phyloP scores from a whole-genome alignment of 2,888 invertebrate species.

The Cryptocephalus moraei region DNA sequence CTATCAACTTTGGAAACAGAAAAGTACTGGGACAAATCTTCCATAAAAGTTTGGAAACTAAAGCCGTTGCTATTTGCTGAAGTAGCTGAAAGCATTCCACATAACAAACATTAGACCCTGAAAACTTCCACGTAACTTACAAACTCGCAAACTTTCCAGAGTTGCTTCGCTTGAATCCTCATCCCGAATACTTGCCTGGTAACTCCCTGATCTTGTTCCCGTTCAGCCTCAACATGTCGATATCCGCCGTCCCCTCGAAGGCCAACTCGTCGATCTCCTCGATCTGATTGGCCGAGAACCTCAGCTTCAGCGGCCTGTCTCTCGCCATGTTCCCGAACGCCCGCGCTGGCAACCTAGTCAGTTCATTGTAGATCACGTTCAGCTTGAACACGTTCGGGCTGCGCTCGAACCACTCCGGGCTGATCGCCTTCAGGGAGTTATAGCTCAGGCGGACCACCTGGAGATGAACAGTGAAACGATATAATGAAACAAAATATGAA shows the following conservation, averaged over 20 bases:
- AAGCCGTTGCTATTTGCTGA: too few species aligned
- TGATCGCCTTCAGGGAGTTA: slow-evolving; percentile 23
- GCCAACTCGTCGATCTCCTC: slow-evolving; percentile 20
- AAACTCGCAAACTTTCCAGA: too few species aligned
- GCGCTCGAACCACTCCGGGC: slow-evolving; percentile 25
- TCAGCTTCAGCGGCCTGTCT: slow-evolving; percentile 20
- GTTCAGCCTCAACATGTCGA: slow-evolving; percentile 22
- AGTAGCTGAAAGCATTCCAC: too few species aligned
- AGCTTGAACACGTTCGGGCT: slow-evolving; percentile 26
- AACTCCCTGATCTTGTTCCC: slow-evolving; percentile 20
- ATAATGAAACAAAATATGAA: too few species aligned
- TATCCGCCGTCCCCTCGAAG: slow-evolving; percentile 15
- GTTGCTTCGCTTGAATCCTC: too few species aligned
- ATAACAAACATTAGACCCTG: too few species aligned
- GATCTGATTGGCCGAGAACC: slow-evolving; percentile 26
- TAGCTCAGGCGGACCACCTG: slow-evolving; percentile 21
- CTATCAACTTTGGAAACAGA: too few species aligned
- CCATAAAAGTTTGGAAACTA: too few species aligned
- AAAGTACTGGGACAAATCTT: too few species aligned
- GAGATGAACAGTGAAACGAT: too few species aligned
- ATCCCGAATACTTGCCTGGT: not conserved
- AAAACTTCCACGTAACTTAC: too few species aligned
- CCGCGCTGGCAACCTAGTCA: slow-evolving; percentile 19
- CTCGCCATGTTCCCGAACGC: slow-evolving; percentile 24
- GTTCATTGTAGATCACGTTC: slow-evolving; percentile 23